Conservation (phyloP, 1,140 invertebrate species). For the Drosophila serrata region DNA sequence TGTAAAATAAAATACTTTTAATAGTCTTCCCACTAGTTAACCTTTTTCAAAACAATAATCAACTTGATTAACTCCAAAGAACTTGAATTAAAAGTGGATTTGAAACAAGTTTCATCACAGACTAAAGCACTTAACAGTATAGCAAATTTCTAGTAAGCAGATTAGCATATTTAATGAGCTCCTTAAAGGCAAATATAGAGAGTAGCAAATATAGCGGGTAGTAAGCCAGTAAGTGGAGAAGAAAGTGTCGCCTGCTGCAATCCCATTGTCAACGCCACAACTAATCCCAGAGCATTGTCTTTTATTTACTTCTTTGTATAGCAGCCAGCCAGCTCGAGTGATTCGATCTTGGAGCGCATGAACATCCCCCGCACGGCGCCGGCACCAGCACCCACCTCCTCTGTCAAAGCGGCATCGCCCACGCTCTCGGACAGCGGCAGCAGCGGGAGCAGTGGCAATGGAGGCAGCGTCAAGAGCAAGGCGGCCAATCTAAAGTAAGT, state of each 20-base stretch:
- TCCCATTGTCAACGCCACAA: conserved; percentile 24
- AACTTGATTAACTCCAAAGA: not conserved
- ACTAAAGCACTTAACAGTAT: not conserved
- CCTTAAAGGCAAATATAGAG: conserved; percentile 1
- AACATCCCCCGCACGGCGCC: conserved; percentile 62
- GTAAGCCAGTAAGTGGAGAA: not conserved
- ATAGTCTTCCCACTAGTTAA: not conserved
- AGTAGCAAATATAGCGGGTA: not conserved
- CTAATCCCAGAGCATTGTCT: conserved; percentile 14
- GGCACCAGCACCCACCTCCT: conserved; percentile 23
- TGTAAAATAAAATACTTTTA: not conserved
- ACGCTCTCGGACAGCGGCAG: conserved; percentile 79
- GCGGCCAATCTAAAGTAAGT: conserved; percentile 83
- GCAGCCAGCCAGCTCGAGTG: conserved; percentile 55
- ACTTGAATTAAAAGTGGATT: conserved; percentile 2
- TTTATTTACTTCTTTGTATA: conserved; percentile 4
- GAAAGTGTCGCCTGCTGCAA: conserved; percentile 14
- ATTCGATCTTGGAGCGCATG: conserved; percentile 79
- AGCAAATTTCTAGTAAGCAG: not conserved
- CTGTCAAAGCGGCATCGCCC: conserved; percentile 71
- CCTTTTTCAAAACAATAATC: not conserved
- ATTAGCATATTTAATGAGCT: conserved; percentile 22
- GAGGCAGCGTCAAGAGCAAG: conserved; percentile 76
- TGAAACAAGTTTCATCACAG: not conserved
- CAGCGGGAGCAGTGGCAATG: conserved; percentile 38